Evolutionary conservation across 2,113 vertebrate genomes (phyloP), one percentile per base, ranked within the genome.

Genomic region (Machaerirhynchus nigripectus): DNA sequence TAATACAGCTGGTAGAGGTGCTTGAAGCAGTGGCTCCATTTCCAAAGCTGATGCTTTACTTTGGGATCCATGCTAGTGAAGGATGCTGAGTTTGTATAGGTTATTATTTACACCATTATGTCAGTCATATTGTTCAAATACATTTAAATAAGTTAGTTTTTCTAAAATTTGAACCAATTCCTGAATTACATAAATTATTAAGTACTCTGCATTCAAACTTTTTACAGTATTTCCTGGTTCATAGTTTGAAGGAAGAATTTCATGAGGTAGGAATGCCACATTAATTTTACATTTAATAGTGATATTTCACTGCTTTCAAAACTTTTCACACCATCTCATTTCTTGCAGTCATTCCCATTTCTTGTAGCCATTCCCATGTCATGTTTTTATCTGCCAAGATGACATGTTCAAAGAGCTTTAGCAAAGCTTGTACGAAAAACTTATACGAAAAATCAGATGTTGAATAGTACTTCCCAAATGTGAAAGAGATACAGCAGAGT

Each of bases 241-340:
- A 75, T 11, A 71, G 80, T 84, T 88, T 79, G 65, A 69, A 68
- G 75, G 52, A 89, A 91, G 52, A 56, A 84, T 83, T 95, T 94
- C 44, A 87, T 27, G 15, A 84, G 57, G 80, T 61, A 93, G 93
- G 33, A 95, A 92, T 77, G 40, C 11, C 93, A 92, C 64, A 93
- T 75, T 88, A 70, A 53, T 93, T 93, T 82, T 95, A 83, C 68
- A 96, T 96, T 92, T 79, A 89, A 40, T 86, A 84, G 57, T 86
- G 93, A 49, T 93, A 69, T 67, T 93, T 96, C 81, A 68, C 33
- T 83, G 55, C 63, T 93, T 95, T 77, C 78, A 84, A 89, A 96
- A 87, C 63, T 91, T 92, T 91, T 69, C 55, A 80, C 24, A 49
- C 31, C 47, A 40, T 39, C 79, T 92, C 50, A 83, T 87, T 96